These are phyloP conservation scores for Pholis gunnellus DNA, from an alignment of 2,113 vertebrate species.

Conservation along the genomic window DNA sequence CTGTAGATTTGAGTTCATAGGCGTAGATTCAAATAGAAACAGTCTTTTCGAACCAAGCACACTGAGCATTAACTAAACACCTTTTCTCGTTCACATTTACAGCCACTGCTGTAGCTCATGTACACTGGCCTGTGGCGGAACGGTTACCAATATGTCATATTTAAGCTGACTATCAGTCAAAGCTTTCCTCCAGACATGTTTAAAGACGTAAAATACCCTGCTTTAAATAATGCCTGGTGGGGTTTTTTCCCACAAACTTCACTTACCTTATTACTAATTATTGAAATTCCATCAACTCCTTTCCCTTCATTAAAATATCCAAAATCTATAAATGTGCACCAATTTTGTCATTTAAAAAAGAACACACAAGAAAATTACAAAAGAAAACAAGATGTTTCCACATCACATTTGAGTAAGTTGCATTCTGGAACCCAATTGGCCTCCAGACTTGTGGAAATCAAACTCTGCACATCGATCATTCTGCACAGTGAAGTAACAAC, in stretches of 20 bases:
- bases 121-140: not conserved
- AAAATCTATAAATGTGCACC: not conserved
- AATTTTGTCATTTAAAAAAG: too few relatives aligned
- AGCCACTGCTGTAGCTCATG: not conserved
- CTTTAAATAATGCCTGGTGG: not conserved
- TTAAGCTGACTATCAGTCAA: slow-evolving; percentile 6
- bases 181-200: slow-evolving; percentile 3
- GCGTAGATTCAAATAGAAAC: not conserved
- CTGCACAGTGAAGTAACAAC: not conserved
- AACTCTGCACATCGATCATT: not conserved
- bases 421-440: not conserved
- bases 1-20: not conserved
- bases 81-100: not conserved
- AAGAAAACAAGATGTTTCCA: too few relatives aligned
- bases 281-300: not conserved
- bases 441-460: not conserved
- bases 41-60: not conserved
- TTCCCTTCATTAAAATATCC: not conserved
- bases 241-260: not conserved
- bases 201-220: not conserved
- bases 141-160: not conserved
- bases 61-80: not conserved
- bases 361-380: too few relatives aligned
- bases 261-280: not conserved
- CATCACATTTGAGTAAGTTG: not conserved